Percentiles rank a stretch among this genome's conserved stretches.
phyloP scores from a whole-genome alignment of 2,797 vertebrate species.

The Otus scops region DNA sequence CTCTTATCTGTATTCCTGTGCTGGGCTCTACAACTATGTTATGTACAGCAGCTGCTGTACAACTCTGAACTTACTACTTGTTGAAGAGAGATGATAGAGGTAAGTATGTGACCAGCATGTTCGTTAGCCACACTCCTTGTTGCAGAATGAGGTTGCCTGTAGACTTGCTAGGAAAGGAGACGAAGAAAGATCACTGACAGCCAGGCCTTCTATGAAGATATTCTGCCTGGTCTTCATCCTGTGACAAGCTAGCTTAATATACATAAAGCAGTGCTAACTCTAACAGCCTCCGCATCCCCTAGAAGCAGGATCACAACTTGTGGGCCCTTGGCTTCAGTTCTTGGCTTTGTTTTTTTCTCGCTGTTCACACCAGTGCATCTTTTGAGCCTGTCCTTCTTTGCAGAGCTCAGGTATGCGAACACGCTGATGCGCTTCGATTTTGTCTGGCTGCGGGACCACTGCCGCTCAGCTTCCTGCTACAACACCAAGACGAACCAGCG shows the following conservation, averaged over 20 bases:
- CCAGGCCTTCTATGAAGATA: background rate
- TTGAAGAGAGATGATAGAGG: background rate
- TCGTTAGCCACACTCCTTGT: background rate
- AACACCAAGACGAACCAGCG: conserved; percentile 88
- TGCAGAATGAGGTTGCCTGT: background rate
- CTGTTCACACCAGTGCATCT: background rate
- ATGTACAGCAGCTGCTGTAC: background rate
- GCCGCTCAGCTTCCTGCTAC: conserved; percentile 86
- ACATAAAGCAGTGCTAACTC: accelerated
- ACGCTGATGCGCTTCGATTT: conserved; percentile 84
- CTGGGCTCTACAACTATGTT: background rate
- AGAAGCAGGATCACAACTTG: accelerated
- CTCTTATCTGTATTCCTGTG: background rate
- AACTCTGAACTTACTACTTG: background rate
- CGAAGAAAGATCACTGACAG: background rate
- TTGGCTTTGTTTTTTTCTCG: background rate
- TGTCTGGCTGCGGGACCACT: conserved; percentile 93
- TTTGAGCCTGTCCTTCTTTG: background rate
- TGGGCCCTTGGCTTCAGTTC: background rate
- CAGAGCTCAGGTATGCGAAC: conserved; percentile 80
- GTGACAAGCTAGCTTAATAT: background rate
- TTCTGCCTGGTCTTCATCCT: background rate
- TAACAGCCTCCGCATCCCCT: background rate
- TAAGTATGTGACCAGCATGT: background rate
- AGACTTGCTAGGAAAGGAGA: background rate